These are phyloP conservation scores for Autographa pulchrina DNA, from an alignment of 2,888 invertebrate genomes.

Conservation along the genomic window DNA sequence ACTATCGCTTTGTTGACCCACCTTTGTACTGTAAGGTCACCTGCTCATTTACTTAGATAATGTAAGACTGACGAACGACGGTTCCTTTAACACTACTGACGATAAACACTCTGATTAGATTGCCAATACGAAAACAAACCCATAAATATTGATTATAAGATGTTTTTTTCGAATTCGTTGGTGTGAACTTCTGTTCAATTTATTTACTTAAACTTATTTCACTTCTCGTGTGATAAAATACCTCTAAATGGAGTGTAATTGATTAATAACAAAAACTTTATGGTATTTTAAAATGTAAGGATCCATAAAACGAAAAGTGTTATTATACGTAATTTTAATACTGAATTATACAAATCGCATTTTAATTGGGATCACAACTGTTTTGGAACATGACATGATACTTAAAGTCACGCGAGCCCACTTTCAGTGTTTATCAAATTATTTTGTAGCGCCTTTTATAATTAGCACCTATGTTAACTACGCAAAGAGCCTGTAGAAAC, in stretches of 20 bases:
- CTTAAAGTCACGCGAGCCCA: conserved; percentile 49
- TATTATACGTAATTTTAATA: not conserved
- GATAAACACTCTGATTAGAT: conserved; percentile 50
- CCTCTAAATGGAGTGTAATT: not conserved
- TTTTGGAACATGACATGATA: conserved; percentile 51
- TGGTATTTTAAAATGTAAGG: not conserved
- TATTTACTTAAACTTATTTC: conserved; percentile 21
- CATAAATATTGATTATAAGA: conserved; percentile 55
- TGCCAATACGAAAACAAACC: conserved; percentile 55
- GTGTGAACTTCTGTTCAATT: conserved; percentile 33
- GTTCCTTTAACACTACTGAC: conserved; percentile 40
- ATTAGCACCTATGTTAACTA: conserved; percentile 31
- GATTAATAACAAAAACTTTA: not conserved
- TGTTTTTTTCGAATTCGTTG: conserved; percentile 22
- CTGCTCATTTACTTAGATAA: conserved; percentile 69
- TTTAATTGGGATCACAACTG: conserved; percentile 34
- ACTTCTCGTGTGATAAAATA: not conserved
- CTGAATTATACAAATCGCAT: conserved; percentile 16
- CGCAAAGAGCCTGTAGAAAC: conserved; percentile 8
- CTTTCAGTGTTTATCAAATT: conserved; percentile 26
- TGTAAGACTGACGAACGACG: conserved; percentile 48
- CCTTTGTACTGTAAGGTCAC: conserved; percentile 63
- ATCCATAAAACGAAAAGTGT: not conserved
- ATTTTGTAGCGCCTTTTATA: conserved; percentile 34
- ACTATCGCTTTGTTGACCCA: conserved; percentile 67